Conservation (phyloP, 30 jellyfish, hydroid and myxozoan genomes). For the Aurelia aurita complex sp. Pacific region DNA sequence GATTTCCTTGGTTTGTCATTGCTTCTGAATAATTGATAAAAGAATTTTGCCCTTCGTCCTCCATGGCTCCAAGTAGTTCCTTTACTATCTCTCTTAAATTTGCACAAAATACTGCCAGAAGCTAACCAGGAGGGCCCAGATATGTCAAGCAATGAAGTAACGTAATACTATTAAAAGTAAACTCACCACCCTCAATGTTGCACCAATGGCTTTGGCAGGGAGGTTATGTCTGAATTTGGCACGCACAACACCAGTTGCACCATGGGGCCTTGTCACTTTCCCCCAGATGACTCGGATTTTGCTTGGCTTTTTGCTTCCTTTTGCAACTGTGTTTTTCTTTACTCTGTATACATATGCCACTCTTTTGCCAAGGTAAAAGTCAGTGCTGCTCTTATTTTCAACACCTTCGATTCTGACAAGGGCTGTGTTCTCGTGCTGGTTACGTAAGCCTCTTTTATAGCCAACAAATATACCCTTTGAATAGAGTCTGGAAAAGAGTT, state of each 20-base stretch:
- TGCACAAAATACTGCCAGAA: not conserved
- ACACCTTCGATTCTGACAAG: constrained; percentile 93
- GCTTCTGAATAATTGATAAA: too few relatives aligned
- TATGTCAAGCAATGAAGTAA: not conserved
- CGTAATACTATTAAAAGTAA: not conserved
- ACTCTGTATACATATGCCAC: constrained; percentile 90
- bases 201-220: constrained; percentile 99
- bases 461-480: constrained; percentile 92
- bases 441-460: constrained; percentile 88
- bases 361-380: constrained; percentile 92
- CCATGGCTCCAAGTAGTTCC: too few relatives aligned
- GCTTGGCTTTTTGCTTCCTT: constrained; percentile 82
- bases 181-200: constrained; percentile 93
- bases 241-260: constrained; percentile 90
- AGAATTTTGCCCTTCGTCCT: too few relatives aligned
- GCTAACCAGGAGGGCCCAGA: not conserved
- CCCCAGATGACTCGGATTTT: constrained; percentile 95
- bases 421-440: constrained; percentile 91
- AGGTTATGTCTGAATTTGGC: constrained; percentile 93
- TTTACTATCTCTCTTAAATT: not conserved
- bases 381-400: constrained; percentile 58
- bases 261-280: constrained; percentile 98
- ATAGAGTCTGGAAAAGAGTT: constrained; percentile 67
- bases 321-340: constrained; percentile 76
- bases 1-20: too few relatives aligned